Evolutionary conservation across 92 coral and sea anemone species (phyloP).

Genomic region (Zoanthus gigantus): DNA sequence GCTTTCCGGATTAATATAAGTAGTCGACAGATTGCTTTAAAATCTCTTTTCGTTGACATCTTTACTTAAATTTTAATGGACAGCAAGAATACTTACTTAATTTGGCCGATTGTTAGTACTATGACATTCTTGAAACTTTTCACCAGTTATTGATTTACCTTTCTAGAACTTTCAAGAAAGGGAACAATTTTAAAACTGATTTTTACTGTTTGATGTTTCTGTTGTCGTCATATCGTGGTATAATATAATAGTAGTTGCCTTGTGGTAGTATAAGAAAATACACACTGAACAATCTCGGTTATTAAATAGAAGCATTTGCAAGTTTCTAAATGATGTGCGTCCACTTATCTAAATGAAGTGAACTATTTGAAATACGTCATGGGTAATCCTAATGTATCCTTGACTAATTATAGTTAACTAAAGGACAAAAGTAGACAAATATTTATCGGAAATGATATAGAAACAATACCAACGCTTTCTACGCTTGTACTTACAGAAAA

Average conservation of each 20-base stretch:
- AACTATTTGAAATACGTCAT: neutral
- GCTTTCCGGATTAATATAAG: neutral
- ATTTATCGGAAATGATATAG: too few species aligned
- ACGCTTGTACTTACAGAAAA: neutral
- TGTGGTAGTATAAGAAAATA: neutral
- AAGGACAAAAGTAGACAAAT: neutral
- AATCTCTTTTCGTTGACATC: neutral
- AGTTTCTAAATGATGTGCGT: neutral
- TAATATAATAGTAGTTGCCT: neutral
- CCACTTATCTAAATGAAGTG: neutral
- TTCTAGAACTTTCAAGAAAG: neutral
- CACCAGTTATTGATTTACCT: neutral
- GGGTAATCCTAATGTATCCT: neutral
- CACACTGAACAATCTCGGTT: neutral
- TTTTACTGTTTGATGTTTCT: too few species aligned
- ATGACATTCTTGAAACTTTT: neutral
- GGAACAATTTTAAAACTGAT: neutral
- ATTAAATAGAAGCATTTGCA: slow-evolving; percentile 1
- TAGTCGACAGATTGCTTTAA: neutral
- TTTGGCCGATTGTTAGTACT: neutral
- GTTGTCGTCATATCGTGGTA: too few species aligned
- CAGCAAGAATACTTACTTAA: neutral
- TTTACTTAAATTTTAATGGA: neutral
- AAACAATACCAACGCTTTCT: neutral
- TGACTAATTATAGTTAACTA: neutral